Base-by-base conservation (phyloP, 2,888 invertebrate species). In the Drosophila leonis region DNA sequence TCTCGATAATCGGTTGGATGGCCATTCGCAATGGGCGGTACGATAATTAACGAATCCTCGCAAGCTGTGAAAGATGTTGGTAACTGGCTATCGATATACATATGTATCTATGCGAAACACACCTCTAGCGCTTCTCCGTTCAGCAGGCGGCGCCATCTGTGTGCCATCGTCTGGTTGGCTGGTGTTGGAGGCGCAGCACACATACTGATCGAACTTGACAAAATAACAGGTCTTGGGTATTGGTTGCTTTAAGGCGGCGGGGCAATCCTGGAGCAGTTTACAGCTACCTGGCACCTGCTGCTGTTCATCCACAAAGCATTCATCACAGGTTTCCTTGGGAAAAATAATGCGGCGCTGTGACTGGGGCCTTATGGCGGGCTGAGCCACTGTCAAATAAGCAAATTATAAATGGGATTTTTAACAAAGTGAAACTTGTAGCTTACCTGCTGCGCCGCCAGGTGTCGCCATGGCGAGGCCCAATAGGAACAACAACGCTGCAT, bases 201-300 rank as follows among this genome's bases (percentile, higher is more conserved):
- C 82, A 55, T 80, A 84, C 18, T 91, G 90, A 65, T 91, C 90
- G 35, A 83, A 90, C 49, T 87, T 91, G 7, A 90, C 79, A 20
- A 91, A 91, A 62, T 86, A 92, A 65, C 91, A 91, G 31, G 90
- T 91, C 65, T 90, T 83, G 31, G 92, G 91, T 1, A 70, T 57
- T n/a, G 81, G 35, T 5, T 76, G 71, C 5, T 80, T 52, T 1
- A 91, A n/a, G 1, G 84, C 89, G 0, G 59, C 54, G 9, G 85
- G 80, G 33, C 91, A 91, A 3, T 91, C 81, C 35, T 83, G 77
- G 4, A 91, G 55, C 20, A 62, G 55, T 29, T 76, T 89, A 20
- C 91, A 91, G 4, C 29, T 70, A 15, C 91, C 91, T 0, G 65
- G 60, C n/a, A 69, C 24, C 0, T 24, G 59, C 0, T 46, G 63